Percentiles rank a stretch among this genome's conserved stretches.
These are phyloP conservation scores for Thymelicus lineola DNA, from an alignment of 2,888 invertebrate genomes.

Conservation along the genomic window DNA sequence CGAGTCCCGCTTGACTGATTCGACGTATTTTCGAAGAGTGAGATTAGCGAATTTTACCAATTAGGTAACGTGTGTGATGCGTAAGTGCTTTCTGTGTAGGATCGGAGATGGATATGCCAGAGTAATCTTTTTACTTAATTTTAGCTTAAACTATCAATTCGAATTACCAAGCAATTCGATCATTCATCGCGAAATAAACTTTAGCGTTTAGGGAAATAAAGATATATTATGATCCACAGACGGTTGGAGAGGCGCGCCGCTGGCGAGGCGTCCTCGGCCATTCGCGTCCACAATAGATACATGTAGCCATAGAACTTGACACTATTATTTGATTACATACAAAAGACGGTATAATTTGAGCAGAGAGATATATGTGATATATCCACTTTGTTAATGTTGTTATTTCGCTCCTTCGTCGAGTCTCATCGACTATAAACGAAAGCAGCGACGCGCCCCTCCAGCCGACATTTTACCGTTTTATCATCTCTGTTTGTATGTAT, in stretches of 20 bases:
- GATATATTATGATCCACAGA: conserved; percentile 73
- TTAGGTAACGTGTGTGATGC: conserved; percentile 71
- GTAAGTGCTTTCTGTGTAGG: conserved; percentile 71
- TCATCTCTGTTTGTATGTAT: conserved; percentile 80
- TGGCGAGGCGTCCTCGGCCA: conserved; percentile 58
- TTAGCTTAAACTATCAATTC: conserved; percentile 74
- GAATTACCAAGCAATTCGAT: conserved; percentile 83
- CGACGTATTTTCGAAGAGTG: conserved; percentile 70
- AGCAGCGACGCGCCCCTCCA: conserved; percentile 58
- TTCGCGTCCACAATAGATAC: conserved; percentile 65
- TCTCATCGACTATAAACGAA: conserved; percentile 75
- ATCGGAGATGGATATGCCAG: conserved; percentile 71
- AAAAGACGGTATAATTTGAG: conserved; percentile 49
- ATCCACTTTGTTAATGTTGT: conserved; percentile 55
- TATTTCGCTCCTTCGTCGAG: conserved; percentile 53
- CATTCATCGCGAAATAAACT: conserved; percentile 84
- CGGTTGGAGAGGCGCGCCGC: conserved; percentile 62
- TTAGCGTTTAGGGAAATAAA: conserved; percentile 74
- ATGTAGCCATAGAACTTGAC: conserved; percentile 51
- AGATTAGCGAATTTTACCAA: conserved; percentile 77
- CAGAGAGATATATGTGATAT: conserved; percentile 73
- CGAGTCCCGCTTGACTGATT: conserved; percentile 71
- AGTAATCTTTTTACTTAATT: conserved; percentile 75
- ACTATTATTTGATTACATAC: conserved; percentile 50
- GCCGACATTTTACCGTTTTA: conserved; percentile 68